These are phyloP conservation scores for Corapipo altera DNA, from an alignment of 2,113 vertebrate species.

Conservation along the genomic window DNA sequence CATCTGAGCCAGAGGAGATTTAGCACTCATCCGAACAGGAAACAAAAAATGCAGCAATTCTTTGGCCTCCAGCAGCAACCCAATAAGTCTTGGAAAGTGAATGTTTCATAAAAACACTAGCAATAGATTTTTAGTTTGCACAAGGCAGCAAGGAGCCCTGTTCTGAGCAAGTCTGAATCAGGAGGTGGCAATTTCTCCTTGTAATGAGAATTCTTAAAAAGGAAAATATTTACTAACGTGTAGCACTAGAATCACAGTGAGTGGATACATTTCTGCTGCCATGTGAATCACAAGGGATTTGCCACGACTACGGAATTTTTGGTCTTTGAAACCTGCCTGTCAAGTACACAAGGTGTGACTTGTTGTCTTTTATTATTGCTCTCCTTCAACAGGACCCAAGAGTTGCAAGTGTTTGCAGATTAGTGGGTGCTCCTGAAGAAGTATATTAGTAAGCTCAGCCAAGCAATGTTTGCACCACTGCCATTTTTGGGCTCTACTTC, in stretches of 20 bases:
- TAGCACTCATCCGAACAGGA: neutral
- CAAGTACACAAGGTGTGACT: neutral
- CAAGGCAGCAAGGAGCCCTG: neutral
- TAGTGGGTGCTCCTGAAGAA: neutral
- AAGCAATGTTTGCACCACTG: neutral
- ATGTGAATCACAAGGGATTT: neutral
- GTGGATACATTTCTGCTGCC: neutral
- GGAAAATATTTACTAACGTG: neutral
- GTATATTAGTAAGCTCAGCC: neutral
- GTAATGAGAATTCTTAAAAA: neutral
- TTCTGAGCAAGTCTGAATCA: neutral
- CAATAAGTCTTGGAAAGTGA: neutral
- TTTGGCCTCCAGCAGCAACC: neutral
- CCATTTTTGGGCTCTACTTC: neutral
- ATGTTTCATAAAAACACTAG: neutral
- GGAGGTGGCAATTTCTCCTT: neutral
- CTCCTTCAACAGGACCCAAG: neutral
- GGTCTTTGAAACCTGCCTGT: neutral
- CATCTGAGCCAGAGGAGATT: neutral
- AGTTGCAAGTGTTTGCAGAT: neutral
- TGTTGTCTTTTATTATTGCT: neutral
- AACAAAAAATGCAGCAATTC: neutral
- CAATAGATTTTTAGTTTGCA: neutral
- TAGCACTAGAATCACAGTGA: neutral
- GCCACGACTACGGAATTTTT: neutral